Conservation (phyloP, 2,797 vertebrate genomes). For the Dromococcyx pavoninus region DNA sequence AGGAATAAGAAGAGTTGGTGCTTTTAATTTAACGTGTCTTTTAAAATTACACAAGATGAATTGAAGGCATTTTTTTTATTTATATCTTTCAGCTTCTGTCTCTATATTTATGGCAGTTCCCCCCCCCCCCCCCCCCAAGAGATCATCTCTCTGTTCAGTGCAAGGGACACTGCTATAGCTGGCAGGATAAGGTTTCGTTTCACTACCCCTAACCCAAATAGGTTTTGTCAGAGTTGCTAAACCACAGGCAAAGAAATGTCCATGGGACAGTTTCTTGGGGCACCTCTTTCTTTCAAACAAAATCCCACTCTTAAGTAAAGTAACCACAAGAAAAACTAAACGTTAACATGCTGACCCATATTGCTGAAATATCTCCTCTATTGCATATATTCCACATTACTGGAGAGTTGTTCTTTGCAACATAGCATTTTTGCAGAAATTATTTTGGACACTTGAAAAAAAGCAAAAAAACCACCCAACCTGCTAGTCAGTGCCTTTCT, state of each 20-base stretch:
- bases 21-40: neutral
- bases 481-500: neutral
- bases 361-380: neutral
- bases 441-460: neutral
- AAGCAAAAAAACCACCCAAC: neutral
- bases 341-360: neutral
- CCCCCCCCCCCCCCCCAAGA: neutral
- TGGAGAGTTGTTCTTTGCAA: neutral
- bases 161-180: neutral
- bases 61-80: neutral
- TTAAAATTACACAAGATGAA: neutral
- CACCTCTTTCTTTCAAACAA: neutral
- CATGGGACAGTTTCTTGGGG: neutral
- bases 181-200: neutral
- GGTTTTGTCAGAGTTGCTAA: neutral
- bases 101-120: neutral
- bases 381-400: neutral
- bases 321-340: neutral
- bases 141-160: neutral
- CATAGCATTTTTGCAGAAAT: neutral
- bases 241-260: neutral
- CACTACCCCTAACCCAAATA: neutral
- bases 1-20: neutral
- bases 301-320: neutral
- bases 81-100: neutral